Base-by-base conservation (phyloP, 2,797 vertebrate species). In the Lacerta viridis region DNA sequence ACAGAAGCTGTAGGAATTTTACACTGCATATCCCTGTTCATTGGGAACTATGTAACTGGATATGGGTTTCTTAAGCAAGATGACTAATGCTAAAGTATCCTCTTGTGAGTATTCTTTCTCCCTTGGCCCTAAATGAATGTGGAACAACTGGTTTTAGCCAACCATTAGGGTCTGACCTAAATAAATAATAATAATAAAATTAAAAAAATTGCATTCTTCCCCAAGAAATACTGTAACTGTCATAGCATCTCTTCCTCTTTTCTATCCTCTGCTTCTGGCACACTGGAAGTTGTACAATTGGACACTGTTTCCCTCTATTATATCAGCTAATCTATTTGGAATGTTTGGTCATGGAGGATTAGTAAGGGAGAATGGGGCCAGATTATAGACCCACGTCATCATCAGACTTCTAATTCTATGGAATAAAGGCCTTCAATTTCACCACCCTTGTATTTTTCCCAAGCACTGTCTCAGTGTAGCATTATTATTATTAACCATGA, bases 391-490 rank as follows among this genome's bases (percentile, higher is more conserved):
- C 46, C 61, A 69, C 10, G 2, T 20, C 33, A 89, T 33, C 74
- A 61, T 55, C 83, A 89, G 69, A 43, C 64, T 85, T 66, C 55
- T 55, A 75, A 59, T 86, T 76, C 69, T 20, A 85, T 61, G 8
- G 83, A 78, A 80, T 33, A 90, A 80, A 1, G 27, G 33, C 64
- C 10, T 85, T 82, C 75, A 0, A 18, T 1, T 4, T 74, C 0
- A 43, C 39, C 83, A 10, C 39, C 15, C 0, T 0, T 5, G 23
- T 29, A 27, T 96, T 97, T 97, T 99, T 98, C 27, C 71, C 92
- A 99, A 94, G 76, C 98, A 98, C 39, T 98, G 98, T 98, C 98
- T 91, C 92, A 96, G 96, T 0, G 64, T 82, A 88, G 95, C 9
- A 8, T 43, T 0, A 6, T 43, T 0, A 6, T 50, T 17, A 90